These are phyloP conservation scores for Sphecodes monilicornis DNA, from an alignment of 2,888 invertebrate genomes.

Conservation along the genomic window DNA sequence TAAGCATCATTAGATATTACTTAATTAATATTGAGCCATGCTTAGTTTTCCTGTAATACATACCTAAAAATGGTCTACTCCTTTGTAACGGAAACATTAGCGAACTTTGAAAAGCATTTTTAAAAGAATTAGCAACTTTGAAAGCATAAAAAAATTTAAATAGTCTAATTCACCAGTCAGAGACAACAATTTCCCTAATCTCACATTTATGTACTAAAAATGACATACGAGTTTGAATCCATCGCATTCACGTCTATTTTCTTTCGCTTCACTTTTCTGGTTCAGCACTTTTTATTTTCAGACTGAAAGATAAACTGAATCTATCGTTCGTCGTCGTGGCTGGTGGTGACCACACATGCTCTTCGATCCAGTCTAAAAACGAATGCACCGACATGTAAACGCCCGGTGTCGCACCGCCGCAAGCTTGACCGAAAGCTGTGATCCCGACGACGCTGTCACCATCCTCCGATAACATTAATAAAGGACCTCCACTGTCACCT, in stretches of 20 bases:
- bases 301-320: background rate
- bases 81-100: too few species aligned
- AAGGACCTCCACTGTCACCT: constrained; percentile 81
- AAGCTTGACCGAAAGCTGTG: constrained; percentile 77
- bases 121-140: too few species aligned
- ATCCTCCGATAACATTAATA: constrained; percentile 68
- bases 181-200: too few species aligned
- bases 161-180: too few species aligned
- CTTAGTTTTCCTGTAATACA: too few species aligned
- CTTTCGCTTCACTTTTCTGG: background rate
- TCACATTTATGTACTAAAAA: too few species aligned
- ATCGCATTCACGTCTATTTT: background rate
- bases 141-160: too few species aligned
- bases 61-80: too few species aligned
- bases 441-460: constrained; percentile 75
- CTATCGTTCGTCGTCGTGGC: background rate
- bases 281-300: background rate
- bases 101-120: too few species aligned
- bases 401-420: constrained; percentile 75
- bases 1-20: too few species aligned
- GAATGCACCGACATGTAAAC: constrained; percentile 77
- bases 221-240: background rate
- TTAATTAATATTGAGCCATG: too few species aligned
- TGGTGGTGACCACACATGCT: constrained; percentile 74
- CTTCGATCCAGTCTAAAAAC: constrained; percentile 81